Percentiles rank a stretch among this genome's conserved stretches.
These are phyloP conservation scores for Lepilemur septentrionalis DNA, from an alignment of 2,797 vertebrate genomes.

Conservation along the genomic window DNA sequence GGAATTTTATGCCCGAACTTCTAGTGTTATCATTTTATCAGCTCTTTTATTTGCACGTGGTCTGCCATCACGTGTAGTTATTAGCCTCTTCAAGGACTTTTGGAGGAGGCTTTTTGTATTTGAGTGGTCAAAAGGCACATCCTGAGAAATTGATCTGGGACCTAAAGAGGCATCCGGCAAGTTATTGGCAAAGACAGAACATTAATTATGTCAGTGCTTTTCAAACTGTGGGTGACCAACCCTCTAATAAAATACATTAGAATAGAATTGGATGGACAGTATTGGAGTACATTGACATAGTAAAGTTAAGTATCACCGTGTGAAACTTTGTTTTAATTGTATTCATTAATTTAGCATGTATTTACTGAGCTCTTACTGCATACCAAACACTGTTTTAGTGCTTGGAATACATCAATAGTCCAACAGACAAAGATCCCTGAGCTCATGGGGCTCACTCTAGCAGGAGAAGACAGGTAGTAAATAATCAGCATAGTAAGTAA, in stretches of 20 bases:
- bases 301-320: not conserved
- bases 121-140: not conserved
- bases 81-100: not conserved
- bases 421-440: not conserved
- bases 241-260: not conserved
- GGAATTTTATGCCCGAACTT: not conserved
- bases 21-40: not conserved
- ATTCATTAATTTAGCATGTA: not conserved
- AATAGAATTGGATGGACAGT: not conserved
- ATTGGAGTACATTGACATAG: not conserved
- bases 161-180: not conserved
- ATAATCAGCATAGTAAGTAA: not conserved
- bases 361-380: not conserved
- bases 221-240: not conserved
- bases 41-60: not conserved
- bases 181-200: not conserved
- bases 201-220: constrained; percentile 8
- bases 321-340: not conserved
- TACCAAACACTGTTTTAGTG: not conserved
- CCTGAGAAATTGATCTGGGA: not conserved
- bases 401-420: not conserved
- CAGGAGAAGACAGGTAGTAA: not conserved
- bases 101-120: not conserved
- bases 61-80: not conserved
- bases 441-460: not conserved